Base-by-base conservation (phyloP, 2,888 invertebrate genomes). In the Heliconius ismenius region DNA sequence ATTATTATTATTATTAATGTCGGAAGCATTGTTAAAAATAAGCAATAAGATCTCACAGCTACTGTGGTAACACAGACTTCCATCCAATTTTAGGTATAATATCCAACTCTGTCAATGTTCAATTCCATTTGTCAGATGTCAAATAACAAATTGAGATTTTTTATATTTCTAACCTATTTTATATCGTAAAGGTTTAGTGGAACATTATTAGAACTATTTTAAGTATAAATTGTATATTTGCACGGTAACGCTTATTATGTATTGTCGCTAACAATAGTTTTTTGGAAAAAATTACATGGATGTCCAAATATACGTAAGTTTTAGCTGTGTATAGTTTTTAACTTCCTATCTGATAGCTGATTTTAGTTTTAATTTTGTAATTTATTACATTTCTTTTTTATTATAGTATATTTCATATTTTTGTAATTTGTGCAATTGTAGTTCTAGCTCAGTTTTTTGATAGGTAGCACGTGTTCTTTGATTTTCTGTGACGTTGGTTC, bases 401-500 rank as follows among this genome's bases (percentile, higher is more conserved):
- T 67, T 49, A 26, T 63, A 49, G 0, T 32, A 75, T 60, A n/a
- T 24, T n/a, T 28, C 15, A 4, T 24, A 58, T 58, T 58, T 72
- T 76, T 58, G 28, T 39, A 2, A 10, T 0, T 0, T 3, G 0
- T 4, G 1, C 3, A 10, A 10, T 13, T 28, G 26, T 65, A 4
- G 13, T 24, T 49, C n/a, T 70, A 26, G 26, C 32, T 43, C 69
- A 76, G 49, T 77, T 73, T 78, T 76, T 79, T 77, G 68, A 58
- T 4, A 36, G 28, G 32, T 63, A 72, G 63, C 80, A 80, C 80
- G 78, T 80, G 80, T 60, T 76, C 43, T 21, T 64, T 9, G 24
- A n/a, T 64, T 73, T 39, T 60, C 43, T 43, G 76, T 77, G 80
- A 60, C 79, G 74, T 77, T 77, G 80, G 80, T 79, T 80, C 80